Evolutionary conservation across 2,888 invertebrate species (phyloP), one percentile per base, ranked within the genome.

Genomic region (Ferdinandea cuprea): DNA sequence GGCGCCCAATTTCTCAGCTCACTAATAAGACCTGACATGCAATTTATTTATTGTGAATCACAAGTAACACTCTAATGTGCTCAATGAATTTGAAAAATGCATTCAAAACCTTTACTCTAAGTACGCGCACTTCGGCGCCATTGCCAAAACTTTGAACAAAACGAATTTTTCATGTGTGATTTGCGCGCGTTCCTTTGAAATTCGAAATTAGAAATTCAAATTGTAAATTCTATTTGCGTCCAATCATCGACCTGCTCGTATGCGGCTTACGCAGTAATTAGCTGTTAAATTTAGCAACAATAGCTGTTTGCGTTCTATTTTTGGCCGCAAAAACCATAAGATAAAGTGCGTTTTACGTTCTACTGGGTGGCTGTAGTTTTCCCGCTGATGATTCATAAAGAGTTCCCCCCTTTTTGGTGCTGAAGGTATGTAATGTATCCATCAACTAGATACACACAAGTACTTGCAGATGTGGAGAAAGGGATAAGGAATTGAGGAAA

Each of bases 71-170:
- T 48, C 28, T 54, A 46, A 32, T 58, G 69, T 63, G 65, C 30
- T 71, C 65, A 81, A 81, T 81, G 76, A 76, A 65, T 63, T 74
- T 65, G 37, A 71, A 76, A 65, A 81, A 68, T 79, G 52, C 63
- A 42, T 69, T 56, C 42, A 48, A 13, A 30, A 44, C 59, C 17
- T 50, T 44, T 52, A 32, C 17, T 8, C n/a, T n/a, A 11, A 35
- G 11, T 48, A 28, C 32, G 30, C 7, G 15, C 13, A 65, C n/a
- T n/a, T 32, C 65, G 77, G 81, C 77, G 81, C 71, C 77, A 81
- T 77, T 81, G 77, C 81, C 81, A 81, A 81, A 77, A 48, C 40
- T 59, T 44, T 15, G 15, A 59, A 8, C 59, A 46, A 63, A 69
- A 59, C 68, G 44, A 69, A 71, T 71, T 65, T 71, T 65, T 76